These are phyloP conservation scores for Bergia sp. DNA, from an alignment of 92 coral and sea anemone species.

Conservation along the genomic window DNA sequence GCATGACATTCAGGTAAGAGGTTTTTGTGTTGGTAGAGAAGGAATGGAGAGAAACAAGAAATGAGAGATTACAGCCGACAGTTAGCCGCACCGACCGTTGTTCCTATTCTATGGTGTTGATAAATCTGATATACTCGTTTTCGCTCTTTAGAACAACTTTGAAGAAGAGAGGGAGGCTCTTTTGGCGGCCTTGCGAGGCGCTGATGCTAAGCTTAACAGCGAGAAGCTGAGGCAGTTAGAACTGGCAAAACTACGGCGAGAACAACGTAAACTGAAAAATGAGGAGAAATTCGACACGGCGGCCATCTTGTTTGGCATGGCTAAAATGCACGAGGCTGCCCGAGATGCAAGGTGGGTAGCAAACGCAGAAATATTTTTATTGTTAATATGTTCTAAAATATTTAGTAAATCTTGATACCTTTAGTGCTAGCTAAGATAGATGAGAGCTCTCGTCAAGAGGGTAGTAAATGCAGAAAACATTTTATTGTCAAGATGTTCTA, in stretches of 20 bases:
- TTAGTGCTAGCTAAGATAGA: no score
- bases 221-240: slow-evolving; percentile 90
- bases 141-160: slow-evolving; percentile 77
- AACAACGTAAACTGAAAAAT: slow-evolving; percentile 79
- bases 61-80: background rate
- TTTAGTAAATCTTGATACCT: background rate
- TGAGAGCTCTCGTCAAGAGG: background rate
- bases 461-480: background rate
- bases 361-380: background rate
- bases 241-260: slow-evolving; percentile 92
- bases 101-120: background rate
- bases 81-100: background rate
- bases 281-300: slow-evolving; percentile 98
- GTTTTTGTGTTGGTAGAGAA: background rate
- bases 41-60: background rate
- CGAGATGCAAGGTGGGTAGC: slow-evolving; percentile 81
- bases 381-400: no score
- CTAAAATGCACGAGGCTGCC: slow-evolving; percentile 82
- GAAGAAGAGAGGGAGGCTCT: slow-evolving; percentile 96
- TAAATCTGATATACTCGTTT: background rate
- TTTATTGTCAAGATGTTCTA: no score
- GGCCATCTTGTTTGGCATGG: slow-evolving; percentile 86
- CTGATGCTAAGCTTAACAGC: slow-evolving; percentile 78
- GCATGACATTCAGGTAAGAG: background rate
- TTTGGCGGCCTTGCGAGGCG: slow-evolving; percentile 83